Conservation (phyloP, 2,888 invertebrate genomes). For the Pelosia muscerda region DNA sequence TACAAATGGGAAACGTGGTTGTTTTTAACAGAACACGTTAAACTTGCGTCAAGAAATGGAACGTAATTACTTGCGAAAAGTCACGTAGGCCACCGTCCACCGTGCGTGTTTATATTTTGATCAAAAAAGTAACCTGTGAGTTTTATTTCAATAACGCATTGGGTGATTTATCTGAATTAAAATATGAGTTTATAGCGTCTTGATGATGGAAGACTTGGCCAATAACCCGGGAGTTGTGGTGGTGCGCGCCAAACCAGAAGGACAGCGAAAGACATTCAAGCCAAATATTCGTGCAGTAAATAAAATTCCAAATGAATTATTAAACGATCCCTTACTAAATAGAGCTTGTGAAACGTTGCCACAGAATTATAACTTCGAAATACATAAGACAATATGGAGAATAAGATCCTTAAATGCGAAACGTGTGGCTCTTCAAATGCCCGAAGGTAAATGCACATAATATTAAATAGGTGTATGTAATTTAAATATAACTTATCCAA, state of each 20-base stretch:
- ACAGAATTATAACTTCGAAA: slow-evolving; percentile 98
- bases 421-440: slow-evolving; percentile 98
- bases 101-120: slow-evolving; percentile 76
- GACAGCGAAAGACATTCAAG: slow-evolving; percentile 92
- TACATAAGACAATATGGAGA: slow-evolving; percentile 99
- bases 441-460: slow-evolving; percentile 91
- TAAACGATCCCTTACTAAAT: slow-evolving; percentile 91
- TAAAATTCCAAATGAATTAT: slow-evolving; percentile 93
- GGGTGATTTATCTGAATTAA: neutral
- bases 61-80: slow-evolving; percentile 67
- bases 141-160: slow-evolving; percentile 5
- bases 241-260: slow-evolving; percentile 91
- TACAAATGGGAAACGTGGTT: neutral
- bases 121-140: slow-evolving; percentile 59
- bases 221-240: slow-evolving; percentile 86
- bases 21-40: neutral
- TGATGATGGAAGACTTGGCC: slow-evolving; percentile 72
- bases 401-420: slow-evolving; percentile 94
- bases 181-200: slow-evolving; percentile 19
- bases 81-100: slow-evolving; percentile 83
- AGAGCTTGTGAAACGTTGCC: slow-evolving; percentile 93
- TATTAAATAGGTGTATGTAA: neutral
- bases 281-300: slow-evolving; percentile 90
- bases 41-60: slow-evolving; percentile 44
- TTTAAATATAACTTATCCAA: neutral